Conservation (phyloP, 2,113 vertebrate species). For the Macroglossus sobrinus region DNA sequence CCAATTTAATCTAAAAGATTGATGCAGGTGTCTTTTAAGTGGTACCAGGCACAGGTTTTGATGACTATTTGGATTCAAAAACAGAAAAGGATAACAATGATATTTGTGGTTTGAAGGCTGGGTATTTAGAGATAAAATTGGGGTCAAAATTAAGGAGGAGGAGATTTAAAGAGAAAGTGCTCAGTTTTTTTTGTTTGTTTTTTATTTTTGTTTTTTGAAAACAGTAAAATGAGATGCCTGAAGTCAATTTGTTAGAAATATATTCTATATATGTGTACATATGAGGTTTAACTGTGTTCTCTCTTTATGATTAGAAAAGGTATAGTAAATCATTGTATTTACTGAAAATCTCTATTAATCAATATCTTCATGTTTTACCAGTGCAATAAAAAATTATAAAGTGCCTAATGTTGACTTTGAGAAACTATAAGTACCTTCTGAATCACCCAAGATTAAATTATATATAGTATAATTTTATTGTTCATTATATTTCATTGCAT, state of each 20-base stretch:
- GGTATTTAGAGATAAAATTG: neutral
- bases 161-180: neutral
- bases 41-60: neutral
- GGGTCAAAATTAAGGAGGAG: neutral
- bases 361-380: conserved; percentile 22
- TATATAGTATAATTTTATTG: conserved; percentile 23
- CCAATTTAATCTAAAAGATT: neutral
- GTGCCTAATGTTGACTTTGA: conserved; percentile 29
- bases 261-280: neutral
- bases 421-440: conserved; percentile 43
- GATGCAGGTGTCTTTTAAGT: neutral
- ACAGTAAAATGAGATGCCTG: neutral
- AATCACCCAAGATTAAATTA: conserved; percentile 58
- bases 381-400: conserved; percentile 34
- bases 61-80: neutral
- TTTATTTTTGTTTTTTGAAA: neutral
- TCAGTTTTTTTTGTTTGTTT: neutral
- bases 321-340: neutral
- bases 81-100: neutral
- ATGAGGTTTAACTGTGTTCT: neutral
- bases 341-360: conserved; percentile 39
- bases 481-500: conserved; percentile 22
- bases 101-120: neutral
- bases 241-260: neutral
- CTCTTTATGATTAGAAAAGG: neutral